Percentiles rank a stretch among this genome's conserved stretches.
These are phyloP conservation scores for Lordiphosa andalusiaca DNA, from an alignment of 2,888 invertebrate species.

Conservation along the genomic window DNA sequence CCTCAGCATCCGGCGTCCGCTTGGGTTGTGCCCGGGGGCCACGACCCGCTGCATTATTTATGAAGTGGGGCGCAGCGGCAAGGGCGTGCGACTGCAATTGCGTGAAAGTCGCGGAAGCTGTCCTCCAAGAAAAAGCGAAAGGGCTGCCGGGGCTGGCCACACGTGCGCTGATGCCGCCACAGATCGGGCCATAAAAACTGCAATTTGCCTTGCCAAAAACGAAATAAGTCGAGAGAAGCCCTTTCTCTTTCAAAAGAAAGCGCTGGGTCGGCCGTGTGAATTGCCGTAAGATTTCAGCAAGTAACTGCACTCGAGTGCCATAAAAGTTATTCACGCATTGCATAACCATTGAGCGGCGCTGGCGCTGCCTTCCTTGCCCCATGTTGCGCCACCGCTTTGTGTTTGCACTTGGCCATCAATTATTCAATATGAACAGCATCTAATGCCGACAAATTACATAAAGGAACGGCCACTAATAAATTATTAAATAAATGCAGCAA, in stretches of 20 bases:
- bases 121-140: constrained; percentile 62
- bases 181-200: constrained; percentile 64
- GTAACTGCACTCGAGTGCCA: constrained; percentile 50
- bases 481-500: constrained; percentile 64
- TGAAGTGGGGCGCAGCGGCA: constrained; percentile 54
- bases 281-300: constrained; percentile 34
- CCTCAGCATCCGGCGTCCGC: constrained; percentile 13
- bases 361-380: constrained; percentile 16
- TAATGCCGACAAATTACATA: constrained; percentile 55
- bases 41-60: constrained; percentile 39
- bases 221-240: constrained; percentile 41
- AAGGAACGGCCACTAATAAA: constrained; percentile 53
- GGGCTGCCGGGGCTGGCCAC: constrained; percentile 49
- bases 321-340: constrained; percentile 45
- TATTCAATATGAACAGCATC: constrained; percentile 54
- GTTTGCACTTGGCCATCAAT: constrained; percentile 57
- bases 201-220: constrained; percentile 56
- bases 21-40: constrained; percentile 23
- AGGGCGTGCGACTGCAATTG: constrained; percentile 52
- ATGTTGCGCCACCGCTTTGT: constrained; percentile 52
- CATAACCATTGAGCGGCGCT: constrained; percentile 18
- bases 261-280: constrained; percentile 44
- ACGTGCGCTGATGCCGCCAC: constrained; percentile 39
- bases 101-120: constrained; percentile 71
- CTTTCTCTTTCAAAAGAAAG: constrained; percentile 74